A percentile compares a stretch with the other conserved stretches of the same genome.
These are phyloP conservation scores for Nowickia ferox DNA, from an alignment of 2,888 invertebrate species.

Conservation along the genomic window DNA sequence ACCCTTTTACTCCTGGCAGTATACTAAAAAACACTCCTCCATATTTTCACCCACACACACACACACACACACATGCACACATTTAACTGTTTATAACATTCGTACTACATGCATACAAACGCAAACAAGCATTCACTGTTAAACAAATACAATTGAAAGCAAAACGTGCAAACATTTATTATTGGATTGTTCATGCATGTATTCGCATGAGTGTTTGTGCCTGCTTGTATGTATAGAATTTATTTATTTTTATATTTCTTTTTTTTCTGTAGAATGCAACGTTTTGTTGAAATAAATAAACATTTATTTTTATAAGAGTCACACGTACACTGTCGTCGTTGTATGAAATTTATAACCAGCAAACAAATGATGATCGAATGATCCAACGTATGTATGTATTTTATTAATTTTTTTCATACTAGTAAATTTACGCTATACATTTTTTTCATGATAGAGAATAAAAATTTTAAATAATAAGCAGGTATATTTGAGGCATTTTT, in stretches of 20 bases:
- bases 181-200: neutral
- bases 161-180: conserved; percentile 28
- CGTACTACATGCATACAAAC: neutral
- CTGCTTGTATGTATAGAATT: conserved; percentile 12
- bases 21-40: neutral
- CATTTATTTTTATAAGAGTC: conserved; percentile 58
- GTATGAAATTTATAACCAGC: conserved; percentile 4
- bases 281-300: conserved; percentile 57
- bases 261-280: conserved; percentile 32
- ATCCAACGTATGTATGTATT: neutral
- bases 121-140: conserved; percentile 24
- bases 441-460: too few relatives aligned
- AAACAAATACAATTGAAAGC: conserved; percentile 49
- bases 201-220: neutral
- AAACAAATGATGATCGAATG: neutral
- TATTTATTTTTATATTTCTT: conserved; percentile 16
- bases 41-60: neutral
- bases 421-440: too few relatives aligned
- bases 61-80: neutral
- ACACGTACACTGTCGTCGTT: conserved; percentile 6
- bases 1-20: neutral
- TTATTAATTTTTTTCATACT: neutral
- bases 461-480: too few relatives aligned
- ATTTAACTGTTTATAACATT: neutral
- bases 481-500: too few relatives aligned